These are phyloP conservation scores for Pachyrhynchus sulphureomaculatus DNA, from an alignment of 1,140 invertebrate genomes.

Conservation along the genomic window DNA sequence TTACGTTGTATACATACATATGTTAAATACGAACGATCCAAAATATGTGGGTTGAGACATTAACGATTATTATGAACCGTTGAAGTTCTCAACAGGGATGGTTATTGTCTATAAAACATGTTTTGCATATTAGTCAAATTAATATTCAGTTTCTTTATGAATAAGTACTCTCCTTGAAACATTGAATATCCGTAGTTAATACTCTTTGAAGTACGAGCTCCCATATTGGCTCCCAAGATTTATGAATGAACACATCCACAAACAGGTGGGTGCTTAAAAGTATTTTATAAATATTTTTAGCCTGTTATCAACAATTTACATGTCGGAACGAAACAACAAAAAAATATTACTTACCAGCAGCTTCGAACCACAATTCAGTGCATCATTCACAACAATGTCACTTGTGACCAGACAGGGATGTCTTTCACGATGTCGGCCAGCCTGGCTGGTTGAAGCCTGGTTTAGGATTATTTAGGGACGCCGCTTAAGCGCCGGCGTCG, in stretches of 20 bases:
- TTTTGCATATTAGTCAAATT: no score
- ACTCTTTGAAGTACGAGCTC: no score
- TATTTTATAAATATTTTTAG: neutral
- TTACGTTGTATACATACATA: no score
- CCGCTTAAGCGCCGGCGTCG: neutral
- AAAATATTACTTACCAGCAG: neutral
- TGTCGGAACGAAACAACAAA: neutral
- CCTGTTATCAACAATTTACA: no score
- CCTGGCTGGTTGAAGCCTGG: constrained; percentile 1
- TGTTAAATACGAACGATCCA: no score
- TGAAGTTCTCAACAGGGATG: no score
- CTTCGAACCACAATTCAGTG: neutral
- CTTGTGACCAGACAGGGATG: neutral
- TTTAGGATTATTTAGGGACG: neutral
- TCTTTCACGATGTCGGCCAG: neutral
- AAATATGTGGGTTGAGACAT: no score
- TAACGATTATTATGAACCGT: no score
- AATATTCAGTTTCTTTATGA: no score
- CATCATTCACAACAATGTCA: neutral
- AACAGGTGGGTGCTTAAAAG: neutral
- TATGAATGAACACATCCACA: constrained; percentile 1
- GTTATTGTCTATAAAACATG: no score
- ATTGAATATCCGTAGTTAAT: no score
- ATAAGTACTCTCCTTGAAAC: no score
- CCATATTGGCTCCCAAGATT: neutral